phyloP scores from a whole-genome alignment of 2,113 vertebrate species.

The Carassius auratus region DNA sequence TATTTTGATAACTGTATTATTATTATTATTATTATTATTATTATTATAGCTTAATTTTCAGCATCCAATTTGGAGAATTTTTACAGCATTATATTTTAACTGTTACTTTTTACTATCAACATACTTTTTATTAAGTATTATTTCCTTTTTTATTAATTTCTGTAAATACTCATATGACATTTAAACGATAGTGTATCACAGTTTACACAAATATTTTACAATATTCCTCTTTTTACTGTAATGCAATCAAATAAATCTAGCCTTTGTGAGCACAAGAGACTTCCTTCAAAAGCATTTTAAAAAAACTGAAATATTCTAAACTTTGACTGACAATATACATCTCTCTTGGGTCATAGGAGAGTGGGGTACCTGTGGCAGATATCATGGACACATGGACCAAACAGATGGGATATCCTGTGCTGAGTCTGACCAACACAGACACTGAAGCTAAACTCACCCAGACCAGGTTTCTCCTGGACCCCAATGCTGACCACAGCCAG shows the following conservation, averaged over 20 bases:
- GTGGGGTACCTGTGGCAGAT: slow-evolving; percentile 77
- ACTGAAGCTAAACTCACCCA: slow-evolving; percentile 71
- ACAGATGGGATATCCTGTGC: slow-evolving; percentile 95
- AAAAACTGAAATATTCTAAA: not conserved
- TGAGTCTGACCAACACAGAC: slow-evolving; percentile 70
- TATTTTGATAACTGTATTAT: too few relatives aligned
- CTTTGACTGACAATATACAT: not conserved
- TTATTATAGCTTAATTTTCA: too few relatives aligned
- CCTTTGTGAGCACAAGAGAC: not conserved
- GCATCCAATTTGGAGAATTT: too few relatives aligned
- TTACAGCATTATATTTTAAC: too few relatives aligned
- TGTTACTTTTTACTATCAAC: too few relatives aligned
- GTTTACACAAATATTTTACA: not conserved
- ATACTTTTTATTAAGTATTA: not conserved
- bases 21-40: not conserved
- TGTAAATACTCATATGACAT: too few relatives aligned
- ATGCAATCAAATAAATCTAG: not conserved
- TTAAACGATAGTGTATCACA: not conserved
- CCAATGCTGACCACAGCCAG: slow-evolving; percentile 74
- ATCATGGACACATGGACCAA: slow-evolving; percentile 97
- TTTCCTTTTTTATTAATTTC: not conserved
- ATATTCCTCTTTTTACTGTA: not conserved
- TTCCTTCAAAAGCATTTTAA: not conserved
- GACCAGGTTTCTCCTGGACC: slow-evolving; percentile 88
- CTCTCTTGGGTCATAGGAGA: slow-evolving; percentile 74